A percentile compares a stretch with the other conserved stretches of the same genome.
Conservation (phyloP, 2,797 vertebrate genomes). For the Hemitrygon akajei region DNA sequence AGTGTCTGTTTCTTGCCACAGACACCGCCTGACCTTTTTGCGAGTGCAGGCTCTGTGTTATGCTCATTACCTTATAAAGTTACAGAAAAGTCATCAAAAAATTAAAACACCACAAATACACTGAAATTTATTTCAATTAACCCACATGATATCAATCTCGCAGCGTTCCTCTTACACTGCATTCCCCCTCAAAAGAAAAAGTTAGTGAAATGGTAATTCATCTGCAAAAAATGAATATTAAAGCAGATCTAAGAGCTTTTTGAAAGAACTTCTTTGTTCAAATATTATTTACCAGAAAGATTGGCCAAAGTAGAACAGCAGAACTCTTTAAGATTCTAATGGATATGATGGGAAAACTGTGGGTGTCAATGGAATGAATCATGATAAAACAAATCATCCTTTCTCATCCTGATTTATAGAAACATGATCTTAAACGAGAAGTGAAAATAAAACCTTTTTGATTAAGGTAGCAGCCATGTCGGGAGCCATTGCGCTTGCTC, state of each 20-base stretch:
- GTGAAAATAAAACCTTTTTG: conserved; percentile 64
- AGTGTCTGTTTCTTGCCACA: no score
- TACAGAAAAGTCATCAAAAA: no score
- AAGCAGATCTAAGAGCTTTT: conserved; percentile 47
- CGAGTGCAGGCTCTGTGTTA: neutral
- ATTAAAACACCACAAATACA: neutral
- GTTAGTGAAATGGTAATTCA: neutral
- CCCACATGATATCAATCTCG: neutral
- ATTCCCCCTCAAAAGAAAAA: neutral
- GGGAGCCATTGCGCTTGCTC: neutral
- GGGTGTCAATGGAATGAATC: neutral
- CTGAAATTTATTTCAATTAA: neutral
- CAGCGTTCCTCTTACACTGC: neutral
- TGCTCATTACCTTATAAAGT: no score
- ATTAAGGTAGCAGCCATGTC: conserved; percentile 57
- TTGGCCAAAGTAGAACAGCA: conserved; percentile 32
- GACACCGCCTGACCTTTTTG: neutral
- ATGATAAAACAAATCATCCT: neutral
- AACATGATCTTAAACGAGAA: neutral
- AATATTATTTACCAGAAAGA: neutral
- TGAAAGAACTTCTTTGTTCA: conserved; percentile 30
- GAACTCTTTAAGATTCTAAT: conserved; percentile 39
- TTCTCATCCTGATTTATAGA: neutral
- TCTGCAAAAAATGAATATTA: neutral
- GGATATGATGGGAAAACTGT: neutral